phyloP scores from a whole-genome alignment of 2,888 invertebrate species.

The Limnephilus rhombicus region DNA sequence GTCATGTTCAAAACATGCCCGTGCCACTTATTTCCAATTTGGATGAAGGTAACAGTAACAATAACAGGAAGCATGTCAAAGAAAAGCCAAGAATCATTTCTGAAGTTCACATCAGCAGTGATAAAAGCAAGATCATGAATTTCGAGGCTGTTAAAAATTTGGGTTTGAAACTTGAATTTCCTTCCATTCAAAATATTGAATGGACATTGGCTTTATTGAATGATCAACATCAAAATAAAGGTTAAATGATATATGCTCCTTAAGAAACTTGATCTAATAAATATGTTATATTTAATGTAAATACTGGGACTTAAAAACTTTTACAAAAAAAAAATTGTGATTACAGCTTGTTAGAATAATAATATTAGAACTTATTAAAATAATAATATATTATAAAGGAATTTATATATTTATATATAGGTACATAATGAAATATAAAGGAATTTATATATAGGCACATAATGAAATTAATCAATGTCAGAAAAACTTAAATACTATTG shows the following conservation, averaged over 20 bases:
- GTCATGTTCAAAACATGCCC: conserved; percentile 5
- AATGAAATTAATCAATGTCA: neutral
- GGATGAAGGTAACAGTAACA: conserved; percentile 8
- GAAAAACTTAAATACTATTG: neutral
- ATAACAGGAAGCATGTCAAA: conserved; percentile 42
- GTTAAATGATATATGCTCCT: neutral
- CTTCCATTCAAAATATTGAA: conserved; percentile 48
- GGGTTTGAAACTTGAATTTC: conserved; percentile 56
- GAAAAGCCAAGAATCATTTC: conserved; percentile 61
- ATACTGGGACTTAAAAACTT: neutral
- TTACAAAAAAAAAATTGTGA: neutral
- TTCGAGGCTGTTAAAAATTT: conserved; percentile 55
- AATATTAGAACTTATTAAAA: neutral
- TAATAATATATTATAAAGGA: neutral
- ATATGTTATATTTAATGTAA: neutral
- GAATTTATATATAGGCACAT: neutral
- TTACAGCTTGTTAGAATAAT: neutral
- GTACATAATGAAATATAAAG: neutral
- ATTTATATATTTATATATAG: neutral
- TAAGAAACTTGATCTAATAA: no score
- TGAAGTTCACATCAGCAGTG: conserved; percentile 57
- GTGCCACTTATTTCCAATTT: conserved; percentile 3
- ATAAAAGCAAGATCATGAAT: conserved; percentile 57
- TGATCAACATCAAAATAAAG: conserved; percentile 33
- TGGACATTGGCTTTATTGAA: conserved; percentile 44